Conservation (phyloP, 2,797 vertebrate genomes). For the Scyliorhinus canicula region DNA sequence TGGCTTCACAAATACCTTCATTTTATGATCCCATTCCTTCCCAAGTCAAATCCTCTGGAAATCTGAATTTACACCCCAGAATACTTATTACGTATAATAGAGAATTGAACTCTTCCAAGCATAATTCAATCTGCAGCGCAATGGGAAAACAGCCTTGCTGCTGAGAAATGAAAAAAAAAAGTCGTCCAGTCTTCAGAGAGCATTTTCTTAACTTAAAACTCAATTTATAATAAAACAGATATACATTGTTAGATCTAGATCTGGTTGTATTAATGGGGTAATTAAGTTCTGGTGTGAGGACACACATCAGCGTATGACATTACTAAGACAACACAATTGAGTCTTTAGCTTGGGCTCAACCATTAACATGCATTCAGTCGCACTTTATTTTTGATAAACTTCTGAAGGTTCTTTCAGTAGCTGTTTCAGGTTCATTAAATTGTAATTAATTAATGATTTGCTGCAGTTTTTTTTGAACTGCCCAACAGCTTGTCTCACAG, state of each 20-base stretch:
- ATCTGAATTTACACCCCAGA: not conserved
- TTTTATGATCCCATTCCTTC: not conserved
- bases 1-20: not conserved
- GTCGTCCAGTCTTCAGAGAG: not conserved
- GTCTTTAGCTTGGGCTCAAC: not conserved
- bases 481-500: slow-evolving; percentile 69
- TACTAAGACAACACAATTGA: not conserved
- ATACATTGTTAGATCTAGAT: not conserved
- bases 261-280: not conserved
- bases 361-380: slow-evolving; percentile 62
- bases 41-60: not conserved
- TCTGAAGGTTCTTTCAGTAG: slow-evolving; percentile 73
- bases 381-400: slow-evolving; percentile 80
- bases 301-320: not conserved
- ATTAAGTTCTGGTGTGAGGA: not conserved
- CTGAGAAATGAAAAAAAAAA: slow-evolving; percentile 2
- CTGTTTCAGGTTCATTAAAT: slow-evolving; percentile 78
- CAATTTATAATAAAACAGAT: not conserved
- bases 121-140: not conserved
- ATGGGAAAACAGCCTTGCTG: not conserved
- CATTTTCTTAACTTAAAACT: not conserved
- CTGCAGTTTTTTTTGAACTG: slow-evolving; percentile 73
- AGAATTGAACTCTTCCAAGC: not conserved
- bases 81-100: not conserved
- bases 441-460: slow-evolving; percentile 82